Conservation (phyloP, 1,140 invertebrate species). For the Ooceraea biroi region DNA sequence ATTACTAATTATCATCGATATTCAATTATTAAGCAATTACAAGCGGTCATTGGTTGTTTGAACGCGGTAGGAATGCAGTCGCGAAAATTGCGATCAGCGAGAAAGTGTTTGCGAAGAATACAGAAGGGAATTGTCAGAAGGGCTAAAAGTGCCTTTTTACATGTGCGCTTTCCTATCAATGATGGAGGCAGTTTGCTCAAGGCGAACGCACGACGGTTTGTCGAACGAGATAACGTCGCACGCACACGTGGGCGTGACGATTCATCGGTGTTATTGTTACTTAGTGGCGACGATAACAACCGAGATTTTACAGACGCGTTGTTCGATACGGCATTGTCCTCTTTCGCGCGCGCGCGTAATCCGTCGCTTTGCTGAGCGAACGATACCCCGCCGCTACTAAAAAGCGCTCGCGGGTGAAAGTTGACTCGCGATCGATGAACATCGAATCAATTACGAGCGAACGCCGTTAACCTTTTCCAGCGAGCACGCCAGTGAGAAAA, state of each 20-base stretch:
- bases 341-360: slow-evolving; percentile 13
- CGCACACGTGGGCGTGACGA: slow-evolving; percentile 52
- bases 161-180: neutral
- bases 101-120: neutral
- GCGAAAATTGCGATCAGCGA: neutral
- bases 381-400: slow-evolving; percentile 9
- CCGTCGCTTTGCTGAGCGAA: neutral
- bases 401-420: slow-evolving; percentile 41
- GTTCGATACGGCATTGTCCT: slow-evolving; percentile 24
- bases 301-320: slow-evolving; percentile 52
- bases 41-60: neutral
- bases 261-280: slow-evolving; percentile 66
- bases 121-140: neutral
- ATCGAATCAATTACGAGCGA: slow-evolving; percentile 53
- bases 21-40: neutral
- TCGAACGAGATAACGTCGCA: slow-evolving; percentile 66
- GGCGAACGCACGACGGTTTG: slow-evolving; percentile 57
- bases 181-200: slow-evolving; percentile 35
- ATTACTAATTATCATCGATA: neutral
- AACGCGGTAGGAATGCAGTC: neutral
- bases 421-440: slow-evolving; percentile 54
- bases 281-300: slow-evolving; percentile 68
- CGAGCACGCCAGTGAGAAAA: slow-evolving; percentile 6
- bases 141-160: slow-evolving; percentile 21
- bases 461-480: slow-evolving; percentile 44